These are phyloP conservation scores for Sericinus montela DNA, from an alignment of 2,888 invertebrate genomes.

Conservation along the genomic window DNA sequence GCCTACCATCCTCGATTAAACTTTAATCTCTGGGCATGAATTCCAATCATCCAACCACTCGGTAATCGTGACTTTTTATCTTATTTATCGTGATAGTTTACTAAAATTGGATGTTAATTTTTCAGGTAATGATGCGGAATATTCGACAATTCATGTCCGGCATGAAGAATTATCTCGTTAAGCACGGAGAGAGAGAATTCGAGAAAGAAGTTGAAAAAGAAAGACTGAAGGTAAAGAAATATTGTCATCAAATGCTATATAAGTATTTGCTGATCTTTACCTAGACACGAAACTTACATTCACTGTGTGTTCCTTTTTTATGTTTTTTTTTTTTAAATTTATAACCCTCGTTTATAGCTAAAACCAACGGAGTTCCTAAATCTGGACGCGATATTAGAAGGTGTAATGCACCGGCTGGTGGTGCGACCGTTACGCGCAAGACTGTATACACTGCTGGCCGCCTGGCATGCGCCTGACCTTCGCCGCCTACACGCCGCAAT, in stretches of 20 bases:
- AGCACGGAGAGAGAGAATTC: slow-evolving; percentile 96
- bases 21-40: too few species aligned
- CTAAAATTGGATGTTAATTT: slow-evolving; percentile 17
- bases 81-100: too few species aligned
- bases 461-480: slow-evolving; percentile 91
- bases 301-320: too few species aligned
- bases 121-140: slow-evolving; percentile 89
- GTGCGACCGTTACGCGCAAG: slow-evolving; percentile 91
- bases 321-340: neutral
- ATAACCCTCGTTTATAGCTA: slow-evolving; percentile 69
- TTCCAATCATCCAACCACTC: too few species aligned
- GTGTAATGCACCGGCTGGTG: slow-evolving; percentile 95
- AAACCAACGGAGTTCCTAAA: slow-evolving; percentile 96
- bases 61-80: too few species aligned
- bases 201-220: slow-evolving; percentile 94
- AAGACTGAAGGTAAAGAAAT: slow-evolving; percentile 82
- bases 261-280: too few species aligned
- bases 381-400: slow-evolving; percentile 96
- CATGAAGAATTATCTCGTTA: slow-evolving; percentile 98
- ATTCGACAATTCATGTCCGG: slow-evolving; percentile 99
- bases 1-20: too few species aligned
- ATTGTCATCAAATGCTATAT: neutral
- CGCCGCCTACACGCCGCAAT: slow-evolving; percentile 85
- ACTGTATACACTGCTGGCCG: slow-evolving; percentile 90
- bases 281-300: too few species aligned